phyloP scores from a whole-genome alignment of 2,888 invertebrate genomes.

The Tolmerus cingulatus region DNA sequence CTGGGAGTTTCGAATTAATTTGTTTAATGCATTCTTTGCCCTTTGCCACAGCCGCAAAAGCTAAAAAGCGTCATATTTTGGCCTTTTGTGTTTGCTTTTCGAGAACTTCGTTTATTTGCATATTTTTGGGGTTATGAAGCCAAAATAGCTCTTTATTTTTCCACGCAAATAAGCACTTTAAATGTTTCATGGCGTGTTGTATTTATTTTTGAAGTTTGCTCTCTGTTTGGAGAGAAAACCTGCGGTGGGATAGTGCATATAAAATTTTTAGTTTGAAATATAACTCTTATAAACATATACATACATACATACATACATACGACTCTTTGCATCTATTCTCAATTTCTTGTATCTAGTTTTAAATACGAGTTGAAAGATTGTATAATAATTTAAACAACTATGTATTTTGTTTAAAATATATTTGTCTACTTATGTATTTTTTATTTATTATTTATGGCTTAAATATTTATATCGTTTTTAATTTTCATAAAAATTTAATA shows the following conservation, averaged over 20 bases:
- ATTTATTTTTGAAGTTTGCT: background rate
- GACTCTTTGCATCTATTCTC: too few relatives aligned
- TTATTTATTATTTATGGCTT: too few relatives aligned
- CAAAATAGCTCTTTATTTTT: background rate
- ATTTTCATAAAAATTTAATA: too few relatives aligned
- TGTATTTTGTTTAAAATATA: too few relatives aligned
- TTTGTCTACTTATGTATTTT: too few relatives aligned
- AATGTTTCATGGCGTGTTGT: background rate
- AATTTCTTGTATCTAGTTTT: background rate
- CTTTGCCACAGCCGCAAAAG: background rate
- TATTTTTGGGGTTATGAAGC: background rate
- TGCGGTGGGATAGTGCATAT: background rate
- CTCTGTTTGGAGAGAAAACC: background rate
- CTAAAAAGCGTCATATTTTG: background rate
- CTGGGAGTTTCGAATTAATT: background rate
- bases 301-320: too few relatives aligned
- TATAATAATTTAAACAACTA: too few relatives aligned
- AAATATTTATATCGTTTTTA: too few relatives aligned
- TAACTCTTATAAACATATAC: too few relatives aligned
- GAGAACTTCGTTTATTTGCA: background rate
- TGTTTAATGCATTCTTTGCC: background rate
- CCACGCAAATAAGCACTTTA: background rate
- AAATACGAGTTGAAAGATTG: too few relatives aligned
- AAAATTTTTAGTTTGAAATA: background rate
- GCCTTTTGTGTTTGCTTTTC: background rate